These are phyloP conservation scores for Xiphias gladius DNA, from an alignment of 2,113 vertebrate species.

Conservation along the genomic window DNA sequence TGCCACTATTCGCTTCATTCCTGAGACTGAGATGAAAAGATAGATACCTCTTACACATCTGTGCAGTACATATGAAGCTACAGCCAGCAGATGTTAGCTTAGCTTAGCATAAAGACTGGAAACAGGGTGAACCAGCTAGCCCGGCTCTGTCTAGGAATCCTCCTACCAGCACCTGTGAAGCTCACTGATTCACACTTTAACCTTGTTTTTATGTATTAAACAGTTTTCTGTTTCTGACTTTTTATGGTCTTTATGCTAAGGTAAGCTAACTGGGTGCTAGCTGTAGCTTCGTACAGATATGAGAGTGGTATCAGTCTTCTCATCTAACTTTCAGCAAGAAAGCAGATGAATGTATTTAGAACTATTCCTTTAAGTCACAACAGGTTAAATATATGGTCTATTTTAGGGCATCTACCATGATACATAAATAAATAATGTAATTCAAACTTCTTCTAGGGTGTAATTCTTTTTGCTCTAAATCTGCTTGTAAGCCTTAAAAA, in stretches of 20 bases:
- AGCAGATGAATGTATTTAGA: neutral
- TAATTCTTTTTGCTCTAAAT: neutral
- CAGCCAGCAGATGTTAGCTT: neutral
- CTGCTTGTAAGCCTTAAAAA: neutral
- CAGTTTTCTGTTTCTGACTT: no score
- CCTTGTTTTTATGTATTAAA: no score
- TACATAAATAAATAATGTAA: neutral
- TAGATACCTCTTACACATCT: no score
- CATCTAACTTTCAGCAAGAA: no score
- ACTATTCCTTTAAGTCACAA: neutral
- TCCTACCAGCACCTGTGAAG: no score
- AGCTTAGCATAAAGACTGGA: neutral
- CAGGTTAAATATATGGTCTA: slow-evolving; percentile 4
- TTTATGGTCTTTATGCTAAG: no score
- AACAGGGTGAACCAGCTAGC: neutral
- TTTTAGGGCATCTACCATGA: neutral
- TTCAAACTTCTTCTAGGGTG: neutral
- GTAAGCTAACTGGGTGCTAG: no score
- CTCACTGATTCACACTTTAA: no score
- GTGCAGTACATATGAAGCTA: neutral
- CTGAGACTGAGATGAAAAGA: neutral
- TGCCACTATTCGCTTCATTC: neutral
- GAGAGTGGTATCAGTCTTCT: no score
- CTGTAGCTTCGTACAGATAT: no score
- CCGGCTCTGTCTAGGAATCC: no score